phyloP scores from a whole-genome alignment of 2,113 vertebrate species.

The Ascaphus truei region DNA sequence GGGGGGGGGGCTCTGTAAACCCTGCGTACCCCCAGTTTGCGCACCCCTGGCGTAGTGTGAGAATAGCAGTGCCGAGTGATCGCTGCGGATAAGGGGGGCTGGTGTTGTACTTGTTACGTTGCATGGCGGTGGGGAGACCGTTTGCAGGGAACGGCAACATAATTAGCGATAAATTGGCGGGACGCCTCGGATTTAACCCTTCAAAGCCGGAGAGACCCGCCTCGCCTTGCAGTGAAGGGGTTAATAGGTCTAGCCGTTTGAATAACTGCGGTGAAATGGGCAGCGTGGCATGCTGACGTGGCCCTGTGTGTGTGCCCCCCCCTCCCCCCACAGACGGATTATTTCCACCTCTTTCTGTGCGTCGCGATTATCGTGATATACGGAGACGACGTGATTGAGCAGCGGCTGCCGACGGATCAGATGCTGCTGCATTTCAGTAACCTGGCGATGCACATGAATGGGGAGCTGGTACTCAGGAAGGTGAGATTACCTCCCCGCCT shows the following conservation, averaged over 20 bases:
- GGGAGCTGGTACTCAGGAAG: slow-evolving; percentile 94
- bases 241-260: too few relatives aligned
- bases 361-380: slow-evolving; percentile 94
- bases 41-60: too few relatives aligned
- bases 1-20: too few relatives aligned
- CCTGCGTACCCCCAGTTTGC: too few relatives aligned
- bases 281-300: not conserved
- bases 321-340: slow-evolving; percentile 98
- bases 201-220: too few relatives aligned
- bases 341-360: slow-evolving; percentile 96
- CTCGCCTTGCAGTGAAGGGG: not conserved
- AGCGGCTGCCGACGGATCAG: slow-evolving; percentile 89
- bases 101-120: too few relatives aligned
- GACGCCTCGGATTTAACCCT: not conserved
- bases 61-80: too few relatives aligned
- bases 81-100: too few relatives aligned
- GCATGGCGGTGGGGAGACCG: not conserved
- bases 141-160: not conserved
- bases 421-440: slow-evolving; percentile 95
- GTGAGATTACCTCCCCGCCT: too few relatives aligned
- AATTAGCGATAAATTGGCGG: not conserved
- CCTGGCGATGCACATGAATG: slow-evolving; percentile 97
- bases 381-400: slow-evolving; percentile 89
- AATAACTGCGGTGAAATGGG: too few relatives aligned
- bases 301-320: not conserved